phyloP scores from a whole-genome alignment of 2,113 vertebrate genomes.

The Ctenomys sociabilis region DNA sequence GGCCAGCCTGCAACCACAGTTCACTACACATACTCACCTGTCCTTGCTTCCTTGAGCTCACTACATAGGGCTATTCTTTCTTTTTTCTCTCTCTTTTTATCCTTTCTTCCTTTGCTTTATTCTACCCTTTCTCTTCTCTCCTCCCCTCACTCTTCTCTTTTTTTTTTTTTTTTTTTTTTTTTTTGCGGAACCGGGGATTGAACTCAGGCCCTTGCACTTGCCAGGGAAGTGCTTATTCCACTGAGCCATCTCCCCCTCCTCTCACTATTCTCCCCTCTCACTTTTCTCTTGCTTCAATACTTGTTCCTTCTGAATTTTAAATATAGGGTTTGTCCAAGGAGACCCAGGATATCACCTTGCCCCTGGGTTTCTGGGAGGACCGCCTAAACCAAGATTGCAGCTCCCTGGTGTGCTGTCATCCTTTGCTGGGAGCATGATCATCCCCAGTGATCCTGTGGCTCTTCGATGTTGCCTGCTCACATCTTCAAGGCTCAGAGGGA shows the following conservation, averaged over 20 bases:
- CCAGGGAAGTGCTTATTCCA: no score
- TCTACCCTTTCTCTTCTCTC: neutral
- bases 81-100: no score
- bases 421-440: rapidly evolving
- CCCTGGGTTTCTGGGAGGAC: neutral
- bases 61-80: neutral
- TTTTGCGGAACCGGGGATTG: no score
- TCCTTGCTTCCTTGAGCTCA: neutral
- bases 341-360: rapidly evolving
- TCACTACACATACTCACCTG: neutral
- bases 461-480: neutral
- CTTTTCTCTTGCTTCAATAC: neutral
- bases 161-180: no score
- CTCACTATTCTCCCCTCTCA: neutral
- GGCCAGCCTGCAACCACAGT: no score
- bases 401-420: neutral
- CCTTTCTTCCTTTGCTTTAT: neutral
- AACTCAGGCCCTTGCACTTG: no score
- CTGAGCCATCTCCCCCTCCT: no score
- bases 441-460: neutral
- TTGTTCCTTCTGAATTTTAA: neutral
- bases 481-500: neutral
- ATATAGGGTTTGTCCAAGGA: rapidly evolving
- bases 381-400: neutral
- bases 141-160: neutral